phyloP scores from a whole-genome alignment of 2,113 vertebrate species.

The Isichthys henryi region DNA sequence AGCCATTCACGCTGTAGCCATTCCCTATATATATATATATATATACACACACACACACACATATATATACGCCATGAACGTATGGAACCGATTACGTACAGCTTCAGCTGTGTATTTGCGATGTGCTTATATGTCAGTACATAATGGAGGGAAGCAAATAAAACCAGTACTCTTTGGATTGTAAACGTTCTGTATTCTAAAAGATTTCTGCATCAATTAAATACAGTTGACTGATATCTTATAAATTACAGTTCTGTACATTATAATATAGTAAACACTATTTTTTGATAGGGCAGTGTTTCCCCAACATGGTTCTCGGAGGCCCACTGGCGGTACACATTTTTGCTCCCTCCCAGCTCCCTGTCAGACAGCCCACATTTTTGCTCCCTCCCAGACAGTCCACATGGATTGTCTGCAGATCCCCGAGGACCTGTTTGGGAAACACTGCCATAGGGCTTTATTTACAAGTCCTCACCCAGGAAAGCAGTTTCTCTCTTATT shows the following conservation, averaged over 20 bases:
- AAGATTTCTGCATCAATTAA: slow-evolving; percentile 86
- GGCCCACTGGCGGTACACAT: not conserved
- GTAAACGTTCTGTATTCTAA: slow-evolving; percentile 88
- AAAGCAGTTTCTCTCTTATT: slow-evolving; percentile 83
- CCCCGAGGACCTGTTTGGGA: not conserved
- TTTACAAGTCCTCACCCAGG: slow-evolving; percentile 76
- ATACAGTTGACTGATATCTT: slow-evolving; percentile 76
- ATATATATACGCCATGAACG: no score
- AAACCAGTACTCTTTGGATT: slow-evolving; percentile 27
- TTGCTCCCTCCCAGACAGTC: not conserved
- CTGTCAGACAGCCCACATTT: no score
- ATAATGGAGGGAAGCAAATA: not conserved
- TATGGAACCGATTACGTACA: not conserved
- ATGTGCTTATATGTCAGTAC: not conserved
- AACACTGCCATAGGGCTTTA: slow-evolving; percentile 58
- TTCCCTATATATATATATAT: no score
- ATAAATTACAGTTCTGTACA: slow-evolving; percentile 99
- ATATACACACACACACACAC: no score
- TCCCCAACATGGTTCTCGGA: not conserved
- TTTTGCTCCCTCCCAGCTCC: not conserved
- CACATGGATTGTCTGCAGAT: not conserved
- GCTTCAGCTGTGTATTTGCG: not conserved
- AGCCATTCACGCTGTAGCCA: no score
- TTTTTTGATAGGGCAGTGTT: slow-evolving; percentile 62
- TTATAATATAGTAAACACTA: slow-evolving; percentile 79